Conservation (phyloP, 2,888 invertebrate genomes). For the Philaethria dido region DNA sequence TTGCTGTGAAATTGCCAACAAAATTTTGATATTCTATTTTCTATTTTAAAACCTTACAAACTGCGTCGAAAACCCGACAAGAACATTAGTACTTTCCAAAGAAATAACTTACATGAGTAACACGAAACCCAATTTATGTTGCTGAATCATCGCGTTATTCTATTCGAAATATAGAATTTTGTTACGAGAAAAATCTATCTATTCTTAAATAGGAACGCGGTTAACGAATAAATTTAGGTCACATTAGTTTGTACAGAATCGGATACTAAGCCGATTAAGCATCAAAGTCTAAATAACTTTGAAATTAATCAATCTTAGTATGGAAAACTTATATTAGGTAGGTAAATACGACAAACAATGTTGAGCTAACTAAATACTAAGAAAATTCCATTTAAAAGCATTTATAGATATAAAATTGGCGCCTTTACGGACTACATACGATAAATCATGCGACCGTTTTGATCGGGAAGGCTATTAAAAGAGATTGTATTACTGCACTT, state of each 20-base stretch:
- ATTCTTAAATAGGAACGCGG: constrained; percentile 19
- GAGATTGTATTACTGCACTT: constrained; percentile 36
- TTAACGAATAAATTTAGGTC: constrained; percentile 22
- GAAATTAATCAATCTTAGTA: too few relatives aligned
- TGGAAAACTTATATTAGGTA: neutral
- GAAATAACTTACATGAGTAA: neutral
- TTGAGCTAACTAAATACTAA: neutral
- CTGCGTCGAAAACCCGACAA: neutral
- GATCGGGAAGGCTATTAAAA: constrained; percentile 35
- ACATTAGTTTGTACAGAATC: constrained; percentile 3
- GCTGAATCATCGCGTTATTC: constrained; percentile 21
- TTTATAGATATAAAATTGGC: constrained; percentile 33
- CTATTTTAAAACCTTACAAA: neutral
- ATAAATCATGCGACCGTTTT: constrained; percentile 33
- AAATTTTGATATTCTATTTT: neutral
- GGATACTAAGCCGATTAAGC: neutral
- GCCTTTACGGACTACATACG: constrained; percentile 20
- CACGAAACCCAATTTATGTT: neutral
- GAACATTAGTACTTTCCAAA: neutral
- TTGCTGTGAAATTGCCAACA: constrained; percentile 7
- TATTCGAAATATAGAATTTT: neutral
- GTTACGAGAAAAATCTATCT: constrained; percentile 21
- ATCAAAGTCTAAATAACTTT: too few relatives aligned
- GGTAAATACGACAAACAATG: neutral
- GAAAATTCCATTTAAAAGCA: constrained; percentile 17